Conservation (phyloP, 1,140 invertebrate species). For the Zaprionus capensis region DNA sequence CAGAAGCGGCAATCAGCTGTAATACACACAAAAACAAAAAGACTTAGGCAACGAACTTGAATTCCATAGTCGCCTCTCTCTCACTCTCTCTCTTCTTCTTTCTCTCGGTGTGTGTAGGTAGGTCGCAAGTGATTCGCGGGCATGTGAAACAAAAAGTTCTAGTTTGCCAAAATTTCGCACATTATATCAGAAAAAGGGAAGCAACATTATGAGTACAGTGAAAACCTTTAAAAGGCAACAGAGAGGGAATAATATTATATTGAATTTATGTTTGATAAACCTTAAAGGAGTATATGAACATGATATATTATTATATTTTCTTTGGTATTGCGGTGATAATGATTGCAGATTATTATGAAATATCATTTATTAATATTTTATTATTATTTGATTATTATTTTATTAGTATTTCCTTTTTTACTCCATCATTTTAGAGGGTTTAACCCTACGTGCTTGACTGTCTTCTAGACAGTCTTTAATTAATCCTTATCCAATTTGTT, state of each 20-base stretch:
- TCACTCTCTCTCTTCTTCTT: not conserved
- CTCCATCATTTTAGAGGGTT: too few relatives aligned
- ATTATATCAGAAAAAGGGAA: not conserved
- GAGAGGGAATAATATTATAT: too few relatives aligned
- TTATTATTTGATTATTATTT: too few relatives aligned
- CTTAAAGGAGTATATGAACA: too few relatives aligned
- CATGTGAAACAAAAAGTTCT: conserved; percentile 31
- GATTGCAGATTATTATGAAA: not conserved
- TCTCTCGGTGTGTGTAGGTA: not conserved
- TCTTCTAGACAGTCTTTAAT: too few relatives aligned
- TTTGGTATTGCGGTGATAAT: too few relatives aligned
- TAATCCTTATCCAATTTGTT: too few relatives aligned
- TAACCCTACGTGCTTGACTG: too few relatives aligned
- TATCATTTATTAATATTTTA: too few relatives aligned
- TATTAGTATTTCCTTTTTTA: too few relatives aligned
- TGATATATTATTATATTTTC: too few relatives aligned
- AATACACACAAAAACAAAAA: conserved; percentile 53
- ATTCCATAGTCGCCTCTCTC: not conserved
- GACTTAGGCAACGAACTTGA: conserved; percentile 75
- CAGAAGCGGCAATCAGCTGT: conserved; percentile 33
- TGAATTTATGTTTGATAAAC: too few relatives aligned
- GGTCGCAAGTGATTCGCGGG: not conserved
- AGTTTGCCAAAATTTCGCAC: conserved; percentile 26
- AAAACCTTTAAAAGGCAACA: not conserved
- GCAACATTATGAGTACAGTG: not conserved